phyloP scores from a whole-genome alignment of 35 echinoderm and acorn worm genomes.

The Chiridota heheva region DNA sequence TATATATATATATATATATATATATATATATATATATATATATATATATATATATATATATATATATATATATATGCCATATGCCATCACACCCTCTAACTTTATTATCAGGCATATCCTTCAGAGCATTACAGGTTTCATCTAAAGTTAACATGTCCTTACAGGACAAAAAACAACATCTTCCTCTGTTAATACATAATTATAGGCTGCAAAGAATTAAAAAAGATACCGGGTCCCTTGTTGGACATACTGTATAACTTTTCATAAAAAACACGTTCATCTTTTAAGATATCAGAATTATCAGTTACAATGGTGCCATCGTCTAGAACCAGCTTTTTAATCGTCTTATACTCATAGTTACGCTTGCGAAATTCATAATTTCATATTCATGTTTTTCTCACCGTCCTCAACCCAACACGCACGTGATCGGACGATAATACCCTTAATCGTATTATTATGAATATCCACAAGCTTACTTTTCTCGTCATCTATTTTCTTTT shows the following conservation, averaged over 20 bases:
- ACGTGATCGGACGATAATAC: constrained; percentile 24
- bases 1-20: too few relatives aligned
- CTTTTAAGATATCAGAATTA: background rate
- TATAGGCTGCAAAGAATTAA: background rate
- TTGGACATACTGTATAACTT: background rate
- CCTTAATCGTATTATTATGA: constrained; percentile 29
- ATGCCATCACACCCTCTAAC: constrained; percentile 27
- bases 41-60: too few relatives aligned
- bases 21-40: too few relatives aligned
- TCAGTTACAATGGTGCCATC: background rate
- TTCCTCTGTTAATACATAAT: background rate
- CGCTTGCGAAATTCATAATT: constrained; percentile 20
- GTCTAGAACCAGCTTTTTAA: background rate
- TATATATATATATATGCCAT: too few relatives aligned
- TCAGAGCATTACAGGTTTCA: background rate
- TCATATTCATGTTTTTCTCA: constrained; percentile 19
- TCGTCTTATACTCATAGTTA: background rate
- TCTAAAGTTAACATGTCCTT: background rate
- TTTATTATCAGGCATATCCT: constrained; percentile 22
- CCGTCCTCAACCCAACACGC: constrained; percentile 20
- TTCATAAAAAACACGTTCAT: background rate
- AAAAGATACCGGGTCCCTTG: background rate
- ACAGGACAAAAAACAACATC: background rate
- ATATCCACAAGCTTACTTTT: too few relatives aligned
- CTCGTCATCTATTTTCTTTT: too few relatives aligned